Evolutionary conservation across 2,888 invertebrate species (phyloP), one percentile per base, ranked within the genome.

Genomic region (Diarsia rubi): DNA sequence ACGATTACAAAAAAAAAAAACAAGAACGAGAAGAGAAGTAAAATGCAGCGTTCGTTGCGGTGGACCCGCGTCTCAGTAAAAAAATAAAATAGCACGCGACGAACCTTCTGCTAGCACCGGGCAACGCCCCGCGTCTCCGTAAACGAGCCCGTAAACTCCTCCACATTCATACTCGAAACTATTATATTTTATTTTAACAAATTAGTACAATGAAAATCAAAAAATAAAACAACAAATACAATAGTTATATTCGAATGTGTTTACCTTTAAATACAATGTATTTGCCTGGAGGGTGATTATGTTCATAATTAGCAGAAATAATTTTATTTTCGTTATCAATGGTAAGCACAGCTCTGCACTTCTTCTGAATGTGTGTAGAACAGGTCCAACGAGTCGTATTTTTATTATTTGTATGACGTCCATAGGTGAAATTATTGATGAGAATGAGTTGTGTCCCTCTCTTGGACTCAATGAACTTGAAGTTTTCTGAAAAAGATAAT

Each of bases 221-320:
- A 37, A 6, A 5, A 37, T 5, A 37, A 37, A 37, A 37, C 37
- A 6, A 9, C n/a, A 44, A 68, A 21, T 16, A 31, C 11, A 66
- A 21, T 42, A 42, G 14, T n/a, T 69, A 71, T 27, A 82, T 57
- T 37, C 79, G 72, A 70, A 69, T 45, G 59, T 67, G 79, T 68
- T 57, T 57, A 27, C 57, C 70, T 65, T 64, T 4, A 54, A 4
- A 31, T 24, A 65, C 31, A n/a, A 68, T 3, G 66, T 70, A 79
- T 57, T 57, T 64, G 6, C 21, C 19, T 19, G 83, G 63, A 11
- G 52, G 65, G 49, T 83, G 83, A 67, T 69, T 84, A 63, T 83
- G 83, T 52, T 62, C 45, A 57, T 45, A 45, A 57, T 74, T 37
- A 37, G 45, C 31, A 11, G n/a, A 37, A 24, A 74, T 21, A 21